Evolutionary conservation across 2,797 vertebrate species (phyloP).

Genomic region (Acipenser transmontanus): DNA sequence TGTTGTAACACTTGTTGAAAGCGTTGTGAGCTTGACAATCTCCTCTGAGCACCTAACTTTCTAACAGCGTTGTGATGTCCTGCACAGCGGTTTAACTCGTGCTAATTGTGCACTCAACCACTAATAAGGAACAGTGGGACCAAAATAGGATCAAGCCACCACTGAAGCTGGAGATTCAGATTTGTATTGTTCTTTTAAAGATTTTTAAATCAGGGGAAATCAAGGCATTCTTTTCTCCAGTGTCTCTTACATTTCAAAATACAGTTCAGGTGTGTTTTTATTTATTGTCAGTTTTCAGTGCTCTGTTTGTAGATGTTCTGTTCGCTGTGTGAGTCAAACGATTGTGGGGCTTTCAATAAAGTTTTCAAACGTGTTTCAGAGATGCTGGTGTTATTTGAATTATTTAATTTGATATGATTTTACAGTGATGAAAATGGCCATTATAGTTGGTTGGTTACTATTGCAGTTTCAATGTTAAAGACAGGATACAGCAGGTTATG

Average conservation of each 20-base stretch:
- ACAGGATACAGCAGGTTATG: no score
- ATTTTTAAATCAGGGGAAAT: not conserved
- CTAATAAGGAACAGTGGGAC: conserved; percentile 28
- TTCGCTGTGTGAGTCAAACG: conserved; percentile 50
- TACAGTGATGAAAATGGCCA: no score
- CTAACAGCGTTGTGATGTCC: not conserved
- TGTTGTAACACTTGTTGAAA: not conserved
- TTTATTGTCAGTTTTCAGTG: conserved; percentile 31
- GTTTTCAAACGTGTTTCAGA: conserved; percentile 45
- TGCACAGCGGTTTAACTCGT: conserved; percentile 22
- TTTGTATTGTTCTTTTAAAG: not conserved
- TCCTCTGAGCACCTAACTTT: not conserved
- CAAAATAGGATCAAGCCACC: conserved; percentile 9
- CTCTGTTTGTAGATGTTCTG: conserved; percentile 45
- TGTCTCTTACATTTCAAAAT: conserved; percentile 28
- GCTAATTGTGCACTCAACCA: conserved; percentile 27
- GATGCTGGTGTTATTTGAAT: not conserved
- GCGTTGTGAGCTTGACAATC: conserved; percentile 10
- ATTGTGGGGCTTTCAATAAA: conserved; percentile 63
- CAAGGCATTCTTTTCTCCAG: not conserved
- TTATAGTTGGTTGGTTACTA: no score
- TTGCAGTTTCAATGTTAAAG: no score
- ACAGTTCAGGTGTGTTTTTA: conserved; percentile 24
- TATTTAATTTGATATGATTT: conserved; percentile 3
- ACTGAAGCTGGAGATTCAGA: not conserved